These are phyloP conservation scores for Chinchilla lanigera DNA, from an alignment of 2,113 vertebrate species.

Conservation along the genomic window DNA sequence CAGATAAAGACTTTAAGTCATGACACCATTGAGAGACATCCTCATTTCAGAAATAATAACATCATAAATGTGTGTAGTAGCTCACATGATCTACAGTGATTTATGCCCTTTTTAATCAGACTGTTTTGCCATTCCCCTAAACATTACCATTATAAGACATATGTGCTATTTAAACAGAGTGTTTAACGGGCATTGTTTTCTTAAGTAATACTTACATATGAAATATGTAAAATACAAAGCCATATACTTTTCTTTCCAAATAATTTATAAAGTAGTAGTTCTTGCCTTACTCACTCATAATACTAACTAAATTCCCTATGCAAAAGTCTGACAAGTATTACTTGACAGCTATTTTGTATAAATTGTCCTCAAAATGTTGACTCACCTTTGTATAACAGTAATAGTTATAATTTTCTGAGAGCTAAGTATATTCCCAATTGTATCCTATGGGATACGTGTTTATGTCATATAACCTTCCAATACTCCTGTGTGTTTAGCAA, in stretches of 20 bases:
- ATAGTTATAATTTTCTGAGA: neutral
- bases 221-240: neutral
- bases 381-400: neutral
- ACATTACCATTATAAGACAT: neutral
- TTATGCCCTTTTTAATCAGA: neutral
- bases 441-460: neutral
- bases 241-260: neutral
- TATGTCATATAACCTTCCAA: neutral
- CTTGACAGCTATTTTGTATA: neutral
- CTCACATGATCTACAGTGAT: neutral
- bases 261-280: neutral
- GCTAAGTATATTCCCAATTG: neutral
- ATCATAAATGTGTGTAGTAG: neutral
- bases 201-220: neutral
- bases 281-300: neutral
- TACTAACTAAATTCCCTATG: neutral
- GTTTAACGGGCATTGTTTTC: neutral
- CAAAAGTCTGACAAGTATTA: neutral
- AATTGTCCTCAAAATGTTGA: neutral
- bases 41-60: conserved; percentile 34
- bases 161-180: neutral
- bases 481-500: neutral
- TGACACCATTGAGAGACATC: neutral
- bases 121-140: neutral
- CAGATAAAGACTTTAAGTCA: neutral